Evolutionary conservation across 2,888 invertebrate genomes (phyloP), one percentile per base, ranked within the genome.

Genomic region (Mycalesis mineus): DNA sequence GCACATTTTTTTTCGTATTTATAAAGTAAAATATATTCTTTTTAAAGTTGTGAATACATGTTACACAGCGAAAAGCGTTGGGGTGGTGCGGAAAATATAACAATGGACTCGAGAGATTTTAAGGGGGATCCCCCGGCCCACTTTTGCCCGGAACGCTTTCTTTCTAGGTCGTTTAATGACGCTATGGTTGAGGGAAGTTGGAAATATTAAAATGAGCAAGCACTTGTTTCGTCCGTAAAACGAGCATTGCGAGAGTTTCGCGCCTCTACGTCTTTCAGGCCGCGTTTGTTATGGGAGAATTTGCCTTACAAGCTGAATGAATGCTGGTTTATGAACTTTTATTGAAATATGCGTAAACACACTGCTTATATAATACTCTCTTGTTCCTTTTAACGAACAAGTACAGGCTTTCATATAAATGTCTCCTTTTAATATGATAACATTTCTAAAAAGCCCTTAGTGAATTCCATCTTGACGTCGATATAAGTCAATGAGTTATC

Each of bases 181-280:
- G 78, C 75, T 71, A 71, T 69, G 72, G 70, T 77, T 69, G 76
- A 74, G 74, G 72, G 78, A 87, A 84, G 75, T 84, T 82, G 84
- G 79, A 80, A 85, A 84, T 88, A 88, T 88, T 88, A 89, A 88
- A 89, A 88, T 86, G 88, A 87, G 83, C 84, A 78, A 84, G 85
- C 82, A 84, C 86, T 88, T 85, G 85, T 84, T 83, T 80, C 83
- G 76, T 73, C 69, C 76, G 80, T 79, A 78, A 87, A 85, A 78
- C 81, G 79, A 75, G 80, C 70, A 80, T 80, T 77, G 80, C 80
- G 82, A 78, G 78, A 74, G 80, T 78, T 78, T 84, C 73, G 73
- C 82, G 81, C 80, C 81, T 81, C 74, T 73, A 69, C 68, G 70
- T 68, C 70, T 71, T 72, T 73, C 67, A 69, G 68, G 37, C 48